These are phyloP conservation scores for Ornithorhynchus anatinus DNA, from an alignment of 2,113 vertebrate species.

Conservation along the genomic window DNA sequence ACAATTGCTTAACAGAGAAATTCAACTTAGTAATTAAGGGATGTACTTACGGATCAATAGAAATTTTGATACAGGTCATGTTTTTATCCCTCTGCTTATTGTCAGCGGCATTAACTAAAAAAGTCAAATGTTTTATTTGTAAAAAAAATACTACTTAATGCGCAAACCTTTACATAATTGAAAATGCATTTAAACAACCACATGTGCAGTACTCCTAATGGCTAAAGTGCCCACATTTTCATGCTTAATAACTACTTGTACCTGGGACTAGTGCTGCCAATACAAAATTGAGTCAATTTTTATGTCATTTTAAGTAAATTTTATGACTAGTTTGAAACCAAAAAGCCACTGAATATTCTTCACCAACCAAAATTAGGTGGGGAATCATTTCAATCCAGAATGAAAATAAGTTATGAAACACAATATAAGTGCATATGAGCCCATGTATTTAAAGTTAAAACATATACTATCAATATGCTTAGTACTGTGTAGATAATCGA, in stretches of 20 bases:
- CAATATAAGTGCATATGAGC: too few species aligned
- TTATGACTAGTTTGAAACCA: too few species aligned
- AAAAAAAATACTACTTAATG: constrained; percentile 18
- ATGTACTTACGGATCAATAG: constrained; percentile 94
- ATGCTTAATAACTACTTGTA: neutral
- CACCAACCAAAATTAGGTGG: too few species aligned
- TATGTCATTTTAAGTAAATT: too few species aligned
- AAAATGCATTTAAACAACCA: neutral
- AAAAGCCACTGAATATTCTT: too few species aligned
- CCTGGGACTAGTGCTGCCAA: too few species aligned
- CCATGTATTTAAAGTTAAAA: too few species aligned
- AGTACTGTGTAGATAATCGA: too few species aligned
- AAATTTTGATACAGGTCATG: constrained; percentile 96
- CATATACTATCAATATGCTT: too few species aligned
- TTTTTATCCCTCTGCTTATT: constrained; percentile 99
- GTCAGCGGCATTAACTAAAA: constrained; percentile 95
- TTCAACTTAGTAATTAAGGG: constrained; percentile 25
- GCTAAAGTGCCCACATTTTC: neutral
- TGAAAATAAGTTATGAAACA: too few species aligned
- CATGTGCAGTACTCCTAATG: neutral
- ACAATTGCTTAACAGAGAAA: constrained; percentile 20
- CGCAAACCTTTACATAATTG: neutral
- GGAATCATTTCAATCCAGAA: too few species aligned
- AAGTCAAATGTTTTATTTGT: constrained; percentile 50
- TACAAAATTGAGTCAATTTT: too few species aligned